A percentile compares a stretch with the other conserved stretches of the same genome.
These are phyloP conservation scores for Nasonia vitripennis DNA, from an alignment of 1,140 invertebrate genomes.

Conservation along the genomic window DNA sequence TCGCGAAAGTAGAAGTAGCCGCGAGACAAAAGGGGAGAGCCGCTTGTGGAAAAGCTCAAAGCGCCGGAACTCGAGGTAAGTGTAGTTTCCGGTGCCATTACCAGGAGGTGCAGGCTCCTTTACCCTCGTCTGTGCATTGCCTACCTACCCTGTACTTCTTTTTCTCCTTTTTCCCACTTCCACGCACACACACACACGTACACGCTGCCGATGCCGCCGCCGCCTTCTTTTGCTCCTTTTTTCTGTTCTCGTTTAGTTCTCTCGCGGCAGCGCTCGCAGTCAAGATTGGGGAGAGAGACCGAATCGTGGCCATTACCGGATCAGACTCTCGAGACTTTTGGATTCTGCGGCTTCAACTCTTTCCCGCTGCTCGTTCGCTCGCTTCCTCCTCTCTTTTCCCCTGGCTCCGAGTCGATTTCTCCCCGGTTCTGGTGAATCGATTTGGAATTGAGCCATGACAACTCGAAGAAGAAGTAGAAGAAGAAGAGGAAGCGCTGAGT, in stretches of 20 bases:
- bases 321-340: slow-evolving; percentile 44
- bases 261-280: slow-evolving; percentile 22
- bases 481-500: background rate
- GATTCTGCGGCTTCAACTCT: slow-evolving; percentile 50
- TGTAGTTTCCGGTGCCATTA: slow-evolving; percentile 71
- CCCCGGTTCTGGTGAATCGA: slow-evolving; percentile 37
- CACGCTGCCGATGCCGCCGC: too few species aligned
- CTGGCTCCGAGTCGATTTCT: background rate
- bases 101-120: slow-evolving; percentile 58
- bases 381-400: background rate
- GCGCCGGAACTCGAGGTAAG: slow-evolving; percentile 68
- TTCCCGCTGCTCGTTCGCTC: background rate
- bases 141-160: slow-evolving; percentile 39
- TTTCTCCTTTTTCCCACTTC: slow-evolving; percentile 4
- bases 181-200: background rate
- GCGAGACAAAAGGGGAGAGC: slow-evolving; percentile 45
- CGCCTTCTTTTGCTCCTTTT: background rate
- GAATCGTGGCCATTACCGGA: slow-evolving; percentile 47
- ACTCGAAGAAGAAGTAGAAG: slow-evolving; percentile 8
- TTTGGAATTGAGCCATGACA: slow-evolving; percentile 49
- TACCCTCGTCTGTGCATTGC: slow-evolving; percentile 58
- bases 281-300: slow-evolving; percentile 31
- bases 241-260: background rate
- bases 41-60: slow-evolving; percentile 58
- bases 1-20: background rate